phyloP scores from a whole-genome alignment of 2,113 vertebrate species.

The Burhinus oedicnemus region DNA sequence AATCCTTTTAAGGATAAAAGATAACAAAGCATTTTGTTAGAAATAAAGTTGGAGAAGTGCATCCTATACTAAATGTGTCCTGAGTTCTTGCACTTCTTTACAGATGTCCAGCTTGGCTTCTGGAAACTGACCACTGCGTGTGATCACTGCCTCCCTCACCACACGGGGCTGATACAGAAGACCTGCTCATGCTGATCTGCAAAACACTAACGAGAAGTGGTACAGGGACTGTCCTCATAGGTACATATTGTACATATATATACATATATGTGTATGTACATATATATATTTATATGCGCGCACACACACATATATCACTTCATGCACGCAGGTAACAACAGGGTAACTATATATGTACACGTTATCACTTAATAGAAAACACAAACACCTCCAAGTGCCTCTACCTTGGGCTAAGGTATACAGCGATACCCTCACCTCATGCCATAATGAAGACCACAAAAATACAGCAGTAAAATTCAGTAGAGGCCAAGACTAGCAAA shows the following conservation, averaged over 20 bases:
- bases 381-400: not conserved
- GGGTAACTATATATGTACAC: not conserved
- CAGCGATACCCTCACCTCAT: not conserved
- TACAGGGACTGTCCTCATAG: not conserved
- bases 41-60: not conserved
- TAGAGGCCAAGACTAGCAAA: not conserved
- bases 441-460: not conserved
- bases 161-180: not conserved
- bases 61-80: not conserved
- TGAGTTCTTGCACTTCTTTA: not conserved
- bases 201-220: not conserved
- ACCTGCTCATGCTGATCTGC: not conserved
- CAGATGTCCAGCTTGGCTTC: not conserved
- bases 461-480: not conserved
- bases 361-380: not conserved
- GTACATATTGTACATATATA: not conserved
- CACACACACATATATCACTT: not conserved
- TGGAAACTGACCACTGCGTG: not conserved
- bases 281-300: not conserved
- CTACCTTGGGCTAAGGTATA: not conserved
- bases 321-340: not conserved
- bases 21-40: not conserved
- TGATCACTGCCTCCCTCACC: not conserved
- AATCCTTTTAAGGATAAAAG: not conserved
- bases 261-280: accelerated